Evolutionary conservation across 2,113 vertebrate species (phyloP), one percentile per base, ranked within the genome.

Genomic region (Ia io): DNA sequence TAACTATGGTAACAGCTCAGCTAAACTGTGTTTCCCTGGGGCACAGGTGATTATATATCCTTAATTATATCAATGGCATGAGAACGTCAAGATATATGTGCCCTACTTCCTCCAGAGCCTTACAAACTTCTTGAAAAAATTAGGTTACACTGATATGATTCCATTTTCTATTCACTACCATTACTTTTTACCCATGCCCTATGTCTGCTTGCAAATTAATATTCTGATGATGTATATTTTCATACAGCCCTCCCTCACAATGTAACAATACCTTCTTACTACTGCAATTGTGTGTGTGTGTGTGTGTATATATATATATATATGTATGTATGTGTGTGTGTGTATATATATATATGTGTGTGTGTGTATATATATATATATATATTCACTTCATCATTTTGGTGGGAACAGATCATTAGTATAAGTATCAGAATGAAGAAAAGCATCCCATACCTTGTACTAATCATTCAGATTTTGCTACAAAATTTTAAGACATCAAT

Each of bases 101-200:
- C 20, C 35, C 69, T 56, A 74, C 28, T 87, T 95, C 84, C 85
- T 95, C 85, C 85, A 90, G 73, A 88, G 71, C 85, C 51, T 74
- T 84, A 35, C 12, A 80, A 51, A 16, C 2, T 67, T 91, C 83
- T 84, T 78, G 28, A 78, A 84, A 63, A 95, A 95, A 93, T 92
- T 76, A 85, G 67, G n/a, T 95, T 95, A 94, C n/a, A 69, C 28
- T 65, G 83, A 88, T 35, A 59, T 61, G 56, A 94, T 74, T 96
- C 16, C 2, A 22, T 77, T 92, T 92, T 71, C 84, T 49, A 76
- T n/a, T 69, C 11, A 74, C 49, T 80, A n/a, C 28, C 84, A 89
- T 94, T 86, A 53, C 51, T 93, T 95, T 91, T 92, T 53, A 88
- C 17, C 63, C 56, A 28, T 69, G 51, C 18, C 20, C 80, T 73